These are phyloP conservation scores for Rhinoderma darwinii DNA, from an alignment of 2,113 vertebrate species.

Conservation along the genomic window DNA sequence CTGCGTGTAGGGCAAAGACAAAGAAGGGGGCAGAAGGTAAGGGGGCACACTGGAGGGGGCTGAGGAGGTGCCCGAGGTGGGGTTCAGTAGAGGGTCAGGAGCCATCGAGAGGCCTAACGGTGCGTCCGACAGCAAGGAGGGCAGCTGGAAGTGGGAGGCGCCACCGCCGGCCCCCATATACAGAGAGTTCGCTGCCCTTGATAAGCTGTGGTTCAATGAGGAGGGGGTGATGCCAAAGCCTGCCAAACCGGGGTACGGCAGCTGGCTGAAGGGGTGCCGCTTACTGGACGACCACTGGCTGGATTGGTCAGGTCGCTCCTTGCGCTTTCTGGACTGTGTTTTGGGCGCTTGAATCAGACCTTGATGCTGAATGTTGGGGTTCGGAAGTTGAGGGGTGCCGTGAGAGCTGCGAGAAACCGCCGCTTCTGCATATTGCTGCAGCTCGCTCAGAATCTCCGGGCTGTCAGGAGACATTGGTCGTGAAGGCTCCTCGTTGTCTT, in stretches of 20 bases:
- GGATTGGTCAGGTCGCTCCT: conserved; percentile 74
- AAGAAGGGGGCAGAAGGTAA: conserved; percentile 90
- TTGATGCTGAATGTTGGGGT: conserved; percentile 71
- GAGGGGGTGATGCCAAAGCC: conserved; percentile 85
- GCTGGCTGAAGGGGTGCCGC: conserved; percentile 77
- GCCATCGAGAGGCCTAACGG: conserved; percentile 91
- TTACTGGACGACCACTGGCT: conserved; percentile 75
- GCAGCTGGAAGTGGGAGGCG: conserved; percentile 88
- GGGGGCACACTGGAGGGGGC: conserved; percentile 83
- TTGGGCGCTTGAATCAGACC: conserved; percentile 57
- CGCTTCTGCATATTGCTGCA: conserved; percentile 85
- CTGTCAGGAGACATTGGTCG: conserved; percentile 85
- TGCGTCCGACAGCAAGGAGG: conserved; percentile 90
- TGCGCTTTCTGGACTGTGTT: conserved; percentile 79
- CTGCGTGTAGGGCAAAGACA: conserved; percentile 88
- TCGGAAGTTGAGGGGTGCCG: conserved; percentile 70
- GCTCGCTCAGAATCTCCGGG: conserved; percentile 88
- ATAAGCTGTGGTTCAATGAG: conserved; percentile 88
- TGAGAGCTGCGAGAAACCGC: conserved; percentile 72
- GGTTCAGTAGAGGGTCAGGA: conserved; percentile 84
- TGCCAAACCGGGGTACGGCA: conserved; percentile 79
- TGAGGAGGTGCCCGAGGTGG: conserved; percentile 85
- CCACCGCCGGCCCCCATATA: conserved; percentile 80
- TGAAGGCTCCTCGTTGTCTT: conserved; percentile 76
- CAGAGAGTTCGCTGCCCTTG: conserved; percentile 85